Percentiles rank a stretch among this genome's conserved stretches.
Evolutionary conservation across 2,797 vertebrate species (phyloP).

Genomic region (Rhadinocentrus ornatus): DNA sequence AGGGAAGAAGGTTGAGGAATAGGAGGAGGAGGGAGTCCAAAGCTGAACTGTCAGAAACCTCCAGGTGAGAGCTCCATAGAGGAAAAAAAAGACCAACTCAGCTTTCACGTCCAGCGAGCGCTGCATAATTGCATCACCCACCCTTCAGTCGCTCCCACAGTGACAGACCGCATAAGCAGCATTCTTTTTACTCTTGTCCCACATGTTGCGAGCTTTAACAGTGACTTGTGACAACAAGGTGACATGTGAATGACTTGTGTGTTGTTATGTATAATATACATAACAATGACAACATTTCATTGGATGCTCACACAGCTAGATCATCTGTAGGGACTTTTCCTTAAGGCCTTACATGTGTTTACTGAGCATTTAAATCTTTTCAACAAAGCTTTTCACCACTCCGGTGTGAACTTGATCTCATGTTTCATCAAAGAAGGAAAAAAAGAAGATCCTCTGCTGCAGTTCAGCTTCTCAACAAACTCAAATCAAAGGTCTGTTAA

Average conservation of each 20-base stretch:
- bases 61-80: constrained; percentile 37
- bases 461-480: constrained; percentile 34
- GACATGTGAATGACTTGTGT: constrained; percentile 17
- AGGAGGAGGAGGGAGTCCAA: constrained; percentile 1
- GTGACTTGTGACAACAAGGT: constrained; percentile 20
- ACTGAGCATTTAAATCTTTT: constrained; percentile 43
- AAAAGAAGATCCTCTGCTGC: constrained; percentile 23
- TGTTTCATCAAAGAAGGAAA: constrained; percentile 38
- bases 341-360: constrained; percentile 52
- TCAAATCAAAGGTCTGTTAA: constrained; percentile 20
- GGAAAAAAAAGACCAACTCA: constrained; percentile 43
- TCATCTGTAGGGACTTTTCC: constrained; percentile 24
- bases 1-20: neutral
- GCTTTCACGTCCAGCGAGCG: constrained; percentile 28
- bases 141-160: constrained; percentile 20
- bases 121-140: constrained; percentile 56
- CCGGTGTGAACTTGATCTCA: constrained; percentile 31
- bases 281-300: constrained; percentile 20
- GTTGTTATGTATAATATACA: constrained; percentile 9
- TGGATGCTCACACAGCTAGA: constrained; percentile 2
- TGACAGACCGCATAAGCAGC: constrained; percentile 54
- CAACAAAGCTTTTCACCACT: constrained; percentile 37
- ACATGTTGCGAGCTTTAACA: constrained; percentile 24
- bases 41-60: constrained; percentile 51
- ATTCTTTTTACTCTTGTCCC: constrained; percentile 17